These are phyloP conservation scores for Hemiprocne comata DNA, from an alignment of 2,113 vertebrate genomes.

Conservation along the genomic window DNA sequence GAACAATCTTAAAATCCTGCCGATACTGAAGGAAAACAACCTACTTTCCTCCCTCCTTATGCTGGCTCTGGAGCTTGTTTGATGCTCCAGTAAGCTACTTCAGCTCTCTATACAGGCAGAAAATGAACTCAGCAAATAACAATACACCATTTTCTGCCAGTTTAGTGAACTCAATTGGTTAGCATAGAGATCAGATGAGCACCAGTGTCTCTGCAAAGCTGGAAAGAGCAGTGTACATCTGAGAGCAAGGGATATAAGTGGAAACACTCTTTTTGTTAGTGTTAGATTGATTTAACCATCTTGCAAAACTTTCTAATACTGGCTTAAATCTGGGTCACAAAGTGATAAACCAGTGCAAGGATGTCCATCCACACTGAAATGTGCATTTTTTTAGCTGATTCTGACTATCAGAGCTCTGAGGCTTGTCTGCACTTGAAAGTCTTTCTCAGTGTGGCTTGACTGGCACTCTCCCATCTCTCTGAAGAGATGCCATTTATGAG, in stretches of 20 bases:
- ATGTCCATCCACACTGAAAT: background rate
- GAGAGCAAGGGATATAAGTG: background rate
- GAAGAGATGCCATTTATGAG: constrained; percentile 9
- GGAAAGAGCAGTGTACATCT: background rate
- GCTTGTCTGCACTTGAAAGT: constrained; percentile 1
- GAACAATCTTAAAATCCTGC: background rate
- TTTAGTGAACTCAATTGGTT: constrained; percentile 11
- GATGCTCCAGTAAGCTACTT: background rate
- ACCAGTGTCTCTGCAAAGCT: background rate
- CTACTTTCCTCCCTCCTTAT: background rate
- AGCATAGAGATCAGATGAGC: background rate
- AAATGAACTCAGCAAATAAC: background rate
- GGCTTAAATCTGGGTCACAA: background rate
- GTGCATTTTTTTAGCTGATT: background rate
- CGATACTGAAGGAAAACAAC: background rate
- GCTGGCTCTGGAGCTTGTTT: background rate
- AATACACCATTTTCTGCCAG: background rate
- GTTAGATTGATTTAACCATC: background rate
- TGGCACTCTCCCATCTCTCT: background rate
- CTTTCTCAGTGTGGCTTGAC: background rate
- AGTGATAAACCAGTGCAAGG: background rate
- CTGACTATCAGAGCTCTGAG: background rate
- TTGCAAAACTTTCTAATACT: background rate
- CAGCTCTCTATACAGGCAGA: background rate
- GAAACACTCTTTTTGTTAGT: background rate